Base-by-base conservation (phyloP, 2,113 vertebrate genomes). In the Alethe castanea region DNA sequence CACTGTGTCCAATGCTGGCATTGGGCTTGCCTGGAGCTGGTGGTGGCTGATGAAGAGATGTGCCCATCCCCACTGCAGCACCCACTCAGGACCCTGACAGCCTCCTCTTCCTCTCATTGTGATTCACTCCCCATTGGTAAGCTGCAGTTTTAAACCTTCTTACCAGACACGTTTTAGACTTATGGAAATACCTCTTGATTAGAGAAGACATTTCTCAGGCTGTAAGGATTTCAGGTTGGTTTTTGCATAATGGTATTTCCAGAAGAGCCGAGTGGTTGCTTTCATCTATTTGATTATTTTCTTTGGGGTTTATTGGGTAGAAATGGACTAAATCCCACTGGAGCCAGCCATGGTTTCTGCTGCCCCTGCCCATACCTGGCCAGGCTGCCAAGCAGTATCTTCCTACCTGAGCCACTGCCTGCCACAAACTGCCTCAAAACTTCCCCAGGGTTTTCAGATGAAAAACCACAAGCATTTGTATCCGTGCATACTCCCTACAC, bases 1-100 rank as follows among this genome's bases (percentile, higher is more conserved):
- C 19, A 6, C 14, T 1, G 2, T 33, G 50, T n/a, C 26, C 1
- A 3, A 2, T 0, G 3, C n/a, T 38, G 86, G 31, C 60, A 50
- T 17, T 1, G 2, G 61, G 38, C 42, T 91, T 69, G 9, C 16
- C 45, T 4, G 3, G 19, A 74, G 60, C 35, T 14, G 6, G n/a
- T 5, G 3, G 8, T 53, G 40, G 26, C 35, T 3, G 7, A 14
- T 14, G 25, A 42, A 36, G 22, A 33, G 28, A 26, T 70, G 73
- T 59, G 64, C 47, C 44, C 28, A 57, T 22, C 40, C 33, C 48
- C 0, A 42, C 28, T 73, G 36, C 67, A 87, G 38, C 8, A 0
- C 42, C 29, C 3, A 1, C 33, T 19, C 42, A 2, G n/a, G 13
- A 22, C 12, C 42, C 31, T 4, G 1, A 22, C 40, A 66, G 12